Evolutionary conservation across 2,797 vertebrate genomes (phyloP).

Genomic region (Gastrophryne carolinensis): DNA sequence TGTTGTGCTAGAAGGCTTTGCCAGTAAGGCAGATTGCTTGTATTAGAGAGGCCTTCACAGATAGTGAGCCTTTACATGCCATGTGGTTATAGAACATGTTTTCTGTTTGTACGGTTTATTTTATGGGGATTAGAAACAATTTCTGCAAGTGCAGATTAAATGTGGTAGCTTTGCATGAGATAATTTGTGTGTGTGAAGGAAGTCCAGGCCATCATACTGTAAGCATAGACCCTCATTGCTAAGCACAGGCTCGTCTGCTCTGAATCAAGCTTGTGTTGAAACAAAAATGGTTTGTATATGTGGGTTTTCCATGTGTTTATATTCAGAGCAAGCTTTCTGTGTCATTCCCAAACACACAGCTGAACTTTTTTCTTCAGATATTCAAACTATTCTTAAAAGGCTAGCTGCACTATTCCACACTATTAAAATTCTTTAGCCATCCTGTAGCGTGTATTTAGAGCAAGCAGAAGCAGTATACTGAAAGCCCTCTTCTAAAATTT

Average conservation of each 20-base stretch:
- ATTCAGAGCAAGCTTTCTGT: conserved; percentile 13
- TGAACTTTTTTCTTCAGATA: not conserved
- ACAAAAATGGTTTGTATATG: conserved; percentile 26
- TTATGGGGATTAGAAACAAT: conserved; percentile 28
- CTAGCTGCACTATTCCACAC: too few relatives aligned
- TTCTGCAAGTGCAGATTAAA: conserved; percentile 14
- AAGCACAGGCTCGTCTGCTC: not conserved
- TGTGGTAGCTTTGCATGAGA: not conserved
- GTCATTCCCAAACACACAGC: conserved; percentile 11
- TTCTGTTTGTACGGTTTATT: conserved; percentile 33
- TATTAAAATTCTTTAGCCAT: too few relatives aligned
- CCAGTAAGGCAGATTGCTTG: not conserved
- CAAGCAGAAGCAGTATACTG: too few relatives aligned
- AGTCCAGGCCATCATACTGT: not conserved
- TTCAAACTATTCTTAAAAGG: not conserved
- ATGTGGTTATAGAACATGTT: conserved; percentile 23
- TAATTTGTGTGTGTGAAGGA: not conserved
- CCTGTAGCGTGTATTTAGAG: too few relatives aligned
- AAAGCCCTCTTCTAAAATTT: too few relatives aligned
- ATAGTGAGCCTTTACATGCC: not conserved
- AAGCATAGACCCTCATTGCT: conserved; percentile 6
- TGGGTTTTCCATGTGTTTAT: conserved; percentile 18
- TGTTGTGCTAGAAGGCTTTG: not conserved
- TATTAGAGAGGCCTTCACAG: not conserved
- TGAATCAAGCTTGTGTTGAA: conserved; percentile 29